Conservation (phyloP, 2,113 vertebrate genomes). For the Bolborhynchus lineola region DNA sequence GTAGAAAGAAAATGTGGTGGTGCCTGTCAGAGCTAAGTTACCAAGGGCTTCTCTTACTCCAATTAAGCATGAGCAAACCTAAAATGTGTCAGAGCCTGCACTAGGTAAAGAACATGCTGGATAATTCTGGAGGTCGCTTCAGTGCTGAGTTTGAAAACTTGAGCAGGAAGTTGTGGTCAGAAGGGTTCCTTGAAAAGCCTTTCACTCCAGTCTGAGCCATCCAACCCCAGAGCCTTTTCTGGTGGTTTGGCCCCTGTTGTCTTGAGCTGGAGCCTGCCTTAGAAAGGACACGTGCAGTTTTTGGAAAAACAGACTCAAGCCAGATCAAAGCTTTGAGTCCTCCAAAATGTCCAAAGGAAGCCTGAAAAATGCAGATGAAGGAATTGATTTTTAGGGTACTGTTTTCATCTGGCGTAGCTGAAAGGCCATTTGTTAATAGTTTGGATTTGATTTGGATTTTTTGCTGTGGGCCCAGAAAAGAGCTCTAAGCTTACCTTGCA, state of each 20-base stretch:
- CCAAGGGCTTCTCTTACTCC: not conserved
- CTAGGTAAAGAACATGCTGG: not conserved
- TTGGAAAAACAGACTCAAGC: not conserved
- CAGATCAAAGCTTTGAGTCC: not conserved
- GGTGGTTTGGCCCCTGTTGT: not conserved
- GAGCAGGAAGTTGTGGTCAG: not conserved
- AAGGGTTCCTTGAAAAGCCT: not conserved
- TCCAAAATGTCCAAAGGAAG: not conserved
- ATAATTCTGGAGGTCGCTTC: not conserved
- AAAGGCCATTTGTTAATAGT: not conserved
- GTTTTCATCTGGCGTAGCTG: not conserved
- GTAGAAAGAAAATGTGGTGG: not conserved
- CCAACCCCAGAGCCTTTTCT: not conserved
- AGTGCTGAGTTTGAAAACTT: not conserved
- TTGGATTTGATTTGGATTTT: not conserved
- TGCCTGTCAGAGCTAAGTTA: not conserved
- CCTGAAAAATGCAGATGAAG: not conserved
- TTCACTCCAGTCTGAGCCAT: not conserved
- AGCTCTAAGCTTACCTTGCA: not conserved
- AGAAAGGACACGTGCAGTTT: not conserved
- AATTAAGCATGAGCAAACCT: not conserved
- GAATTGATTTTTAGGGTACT: not conserved
- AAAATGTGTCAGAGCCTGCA: not conserved
- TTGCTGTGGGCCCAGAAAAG: fast-evolving
- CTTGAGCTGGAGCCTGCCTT: not conserved